Conservation (phyloP, 2,888 invertebrate genomes). For the Neuroscelio doddi region DNA sequence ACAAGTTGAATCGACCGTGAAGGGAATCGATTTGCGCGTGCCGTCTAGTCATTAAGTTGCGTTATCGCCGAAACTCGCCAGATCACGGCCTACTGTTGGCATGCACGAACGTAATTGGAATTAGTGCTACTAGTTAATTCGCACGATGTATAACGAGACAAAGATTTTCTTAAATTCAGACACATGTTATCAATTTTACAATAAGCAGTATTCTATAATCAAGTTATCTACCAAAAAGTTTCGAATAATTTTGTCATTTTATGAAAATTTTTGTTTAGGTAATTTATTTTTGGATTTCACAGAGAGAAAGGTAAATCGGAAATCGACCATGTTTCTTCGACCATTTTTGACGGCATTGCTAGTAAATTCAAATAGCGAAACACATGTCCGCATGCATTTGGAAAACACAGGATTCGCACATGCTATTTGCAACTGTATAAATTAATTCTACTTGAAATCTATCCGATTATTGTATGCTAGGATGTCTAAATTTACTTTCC, state of each 20-base stretch:
- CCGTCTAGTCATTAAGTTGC: slow-evolving; percentile 48
- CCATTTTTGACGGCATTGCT: neutral
- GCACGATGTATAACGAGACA: slow-evolving; percentile 5
- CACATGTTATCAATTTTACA: no score
- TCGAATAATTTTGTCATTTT: no score
- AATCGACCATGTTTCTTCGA: no score
- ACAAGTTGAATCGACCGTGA: slow-evolving; percentile 38
- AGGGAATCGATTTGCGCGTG: slow-evolving; percentile 47
- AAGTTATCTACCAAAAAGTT: no score
- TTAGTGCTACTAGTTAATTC: slow-evolving; percentile 31
- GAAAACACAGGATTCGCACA: slow-evolving; percentile 16
- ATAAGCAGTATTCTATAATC: no score
- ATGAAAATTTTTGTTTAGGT: no score
- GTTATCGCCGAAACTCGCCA: slow-evolving; percentile 45
- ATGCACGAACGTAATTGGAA: slow-evolving; percentile 39
- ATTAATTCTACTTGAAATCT: slow-evolving; percentile 32
- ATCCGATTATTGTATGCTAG: slow-evolving; percentile 17
- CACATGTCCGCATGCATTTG: slow-evolving; percentile 16
- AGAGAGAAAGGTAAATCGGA: no score
- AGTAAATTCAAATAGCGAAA: slow-evolving; percentile 12
- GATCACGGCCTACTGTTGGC: slow-evolving; percentile 20
- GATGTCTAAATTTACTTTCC: slow-evolving; percentile 30
- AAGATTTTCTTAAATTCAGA: slow-evolving; percentile 17
- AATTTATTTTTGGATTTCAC: no score
- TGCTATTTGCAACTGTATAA: slow-evolving; percentile 13